Base-by-base conservation (phyloP, 2,888 invertebrate genomes). In the Zhengitettix transpicula region DNA sequence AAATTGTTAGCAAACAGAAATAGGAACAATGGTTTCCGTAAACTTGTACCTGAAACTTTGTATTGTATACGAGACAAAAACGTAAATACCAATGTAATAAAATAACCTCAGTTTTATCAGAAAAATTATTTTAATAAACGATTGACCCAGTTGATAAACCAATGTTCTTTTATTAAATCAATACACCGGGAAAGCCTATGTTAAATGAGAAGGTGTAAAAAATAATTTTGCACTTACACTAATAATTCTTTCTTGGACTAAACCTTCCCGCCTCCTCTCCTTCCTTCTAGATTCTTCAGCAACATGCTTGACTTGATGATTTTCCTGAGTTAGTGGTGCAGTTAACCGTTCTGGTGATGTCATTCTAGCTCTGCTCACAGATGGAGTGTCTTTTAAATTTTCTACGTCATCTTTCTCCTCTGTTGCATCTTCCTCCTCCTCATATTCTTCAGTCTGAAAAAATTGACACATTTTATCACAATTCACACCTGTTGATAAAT, bases 221-320 rank as follows among this genome's bases (percentile, higher is more conserved):
- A 1, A 28, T 14, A 2, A 55, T 16, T 57, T 9, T 5, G 61
- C 66, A 78, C 80, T 78, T 73, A 83, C 82, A 69, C 82, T 82
- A 62, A 83, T 84, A 56, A 82, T 80, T 65, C 80, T 75, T 69
- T 82, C 81, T 66, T 81, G 79, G 11, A 82, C 81, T 47, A 83
- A 72, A 47, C 80, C 80, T 42, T 77, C 74, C 55, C 67, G 65
- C 55, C 66, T 67, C 61, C 60, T 61, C 59, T 62, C 59, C 52
- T 61, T 60, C 51, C 60, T 59, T 47, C 56, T 44, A 11, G 55
- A 17, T 52, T 60, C 60, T 16, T 60, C 62, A 42, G 52, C 52
- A 3, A 57, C 15, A 3, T 40, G 15, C 16, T 41, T 44, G 16
- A 16, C 42, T 11, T 44, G n/a, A 17, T 40, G 16, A 40, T 42